phyloP scores from a whole-genome alignment of 2,113 vertebrate species.

The Pomatostomus ruficeps region DNA sequence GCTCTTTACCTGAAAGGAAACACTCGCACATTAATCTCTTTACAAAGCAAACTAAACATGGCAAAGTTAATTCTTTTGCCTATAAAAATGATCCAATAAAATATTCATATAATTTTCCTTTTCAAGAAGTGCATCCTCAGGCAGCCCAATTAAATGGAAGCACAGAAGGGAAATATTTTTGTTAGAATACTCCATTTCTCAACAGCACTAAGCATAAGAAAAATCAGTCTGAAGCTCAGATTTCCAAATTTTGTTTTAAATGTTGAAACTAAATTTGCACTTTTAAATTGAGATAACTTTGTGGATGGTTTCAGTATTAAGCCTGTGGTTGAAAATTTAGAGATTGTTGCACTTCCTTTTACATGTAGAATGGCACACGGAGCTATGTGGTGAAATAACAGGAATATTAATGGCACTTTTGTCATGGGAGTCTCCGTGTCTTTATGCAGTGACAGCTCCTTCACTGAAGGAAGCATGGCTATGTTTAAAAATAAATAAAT shows the following conservation, averaged over 20 bases:
- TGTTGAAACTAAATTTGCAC: background rate
- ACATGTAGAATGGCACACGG: rapidly evolving
- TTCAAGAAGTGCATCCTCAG: background rate
- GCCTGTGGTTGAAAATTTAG: background rate
- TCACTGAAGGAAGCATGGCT: background rate
- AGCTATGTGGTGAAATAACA: too few species aligned
- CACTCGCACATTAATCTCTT: background rate
- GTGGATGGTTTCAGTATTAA: background rate
- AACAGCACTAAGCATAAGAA: background rate
- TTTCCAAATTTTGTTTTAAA: background rate
- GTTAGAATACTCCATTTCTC: background rate
- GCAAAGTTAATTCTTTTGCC: background rate
- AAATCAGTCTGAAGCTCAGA: background rate
- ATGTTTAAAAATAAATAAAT: background rate
- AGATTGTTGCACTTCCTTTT: background rate
- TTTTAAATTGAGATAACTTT: background rate
- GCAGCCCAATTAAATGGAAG: background rate
- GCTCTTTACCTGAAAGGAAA: background rate
- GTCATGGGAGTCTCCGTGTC: background rate
- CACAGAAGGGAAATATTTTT: background rate
- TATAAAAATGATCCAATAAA: background rate
- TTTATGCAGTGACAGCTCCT: background rate
- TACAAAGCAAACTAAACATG: background rate
- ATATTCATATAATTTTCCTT: background rate
- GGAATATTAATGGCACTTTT: background rate